Conservation (phyloP, 2,797 vertebrate species). For the Sebastes minor region DNA sequence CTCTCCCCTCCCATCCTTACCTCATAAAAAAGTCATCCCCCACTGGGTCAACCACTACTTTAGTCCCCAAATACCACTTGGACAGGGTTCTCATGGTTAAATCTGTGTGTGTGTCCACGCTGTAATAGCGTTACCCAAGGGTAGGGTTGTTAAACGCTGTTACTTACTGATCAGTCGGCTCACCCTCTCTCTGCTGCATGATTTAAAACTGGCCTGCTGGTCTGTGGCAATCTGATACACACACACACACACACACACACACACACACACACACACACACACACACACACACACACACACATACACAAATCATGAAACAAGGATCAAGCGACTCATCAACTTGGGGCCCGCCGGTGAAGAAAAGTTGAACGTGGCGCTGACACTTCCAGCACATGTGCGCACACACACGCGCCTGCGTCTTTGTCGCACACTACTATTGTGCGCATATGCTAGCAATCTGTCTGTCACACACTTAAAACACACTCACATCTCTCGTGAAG, state of each 20-base stretch:
- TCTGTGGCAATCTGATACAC: constrained; percentile 38
- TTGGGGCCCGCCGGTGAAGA: constrained; percentile 34
- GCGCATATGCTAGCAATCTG: constrained; percentile 54
- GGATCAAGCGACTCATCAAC: constrained; percentile 47
- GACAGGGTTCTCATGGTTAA: constrained; percentile 14
- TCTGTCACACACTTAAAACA: constrained; percentile 56
- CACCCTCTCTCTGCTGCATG: constrained; percentile 12
- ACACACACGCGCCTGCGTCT: constrained; percentile 1
- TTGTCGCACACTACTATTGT: constrained; percentile 9
- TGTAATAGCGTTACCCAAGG: constrained; percentile 39
- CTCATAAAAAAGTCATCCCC: constrained; percentile 30
- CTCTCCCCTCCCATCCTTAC: background rate
- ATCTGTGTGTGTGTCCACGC: constrained; percentile 4
- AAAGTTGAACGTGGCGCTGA: constrained; percentile 50
- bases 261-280: background rate
- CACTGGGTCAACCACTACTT: constrained; percentile 14
- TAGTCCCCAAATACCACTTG: constrained; percentile 11
- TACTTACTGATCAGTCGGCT: constrained; percentile 48
- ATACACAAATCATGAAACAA: background rate
- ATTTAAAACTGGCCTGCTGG: constrained; percentile 43
- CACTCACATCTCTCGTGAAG: constrained; percentile 33
- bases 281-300: constrained; percentile 3
- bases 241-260: background rate
- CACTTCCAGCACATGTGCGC: constrained; percentile 39
- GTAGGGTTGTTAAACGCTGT: constrained; percentile 43